phyloP scores from a whole-genome alignment of 2,888 invertebrate species.

The Peribatodes rhomboidaria region DNA sequence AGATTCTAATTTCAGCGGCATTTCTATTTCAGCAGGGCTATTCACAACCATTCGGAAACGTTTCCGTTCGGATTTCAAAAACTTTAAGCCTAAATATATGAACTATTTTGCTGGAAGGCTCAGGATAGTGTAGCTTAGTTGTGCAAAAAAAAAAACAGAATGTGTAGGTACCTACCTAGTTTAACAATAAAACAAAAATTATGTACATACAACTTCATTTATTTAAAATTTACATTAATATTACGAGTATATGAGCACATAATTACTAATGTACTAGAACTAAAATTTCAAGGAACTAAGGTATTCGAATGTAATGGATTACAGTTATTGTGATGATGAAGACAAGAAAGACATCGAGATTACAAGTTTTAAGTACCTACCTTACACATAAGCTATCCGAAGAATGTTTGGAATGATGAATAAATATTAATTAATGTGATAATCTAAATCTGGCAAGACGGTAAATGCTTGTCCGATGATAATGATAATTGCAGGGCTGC shows the following conservation, averaged over 20 bases:
- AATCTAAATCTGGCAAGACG: slow-evolving; percentile 41
- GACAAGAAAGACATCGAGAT: slow-evolving; percentile 23
- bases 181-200: slow-evolving; percentile 26
- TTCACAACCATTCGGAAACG: too few species aligned
- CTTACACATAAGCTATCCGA: slow-evolving; percentile 7
- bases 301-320: slow-evolving; percentile 28
- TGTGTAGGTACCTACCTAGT: too few species aligned
- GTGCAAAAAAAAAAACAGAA: too few species aligned
- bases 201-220: slow-evolving; percentile 52
- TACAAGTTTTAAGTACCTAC: slow-evolving; percentile 21
- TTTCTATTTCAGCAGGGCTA: too few species aligned
- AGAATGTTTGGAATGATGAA: slow-evolving; percentile 42
- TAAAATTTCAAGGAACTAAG: slow-evolving; percentile 50
- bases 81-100: too few species aligned
- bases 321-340: slow-evolving; percentile 24
- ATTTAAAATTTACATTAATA: slow-evolving; percentile 63
- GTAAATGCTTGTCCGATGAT: slow-evolving; percentile 46
- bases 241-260: slow-evolving; percentile 36
- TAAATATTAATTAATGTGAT: slow-evolving; percentile 39
- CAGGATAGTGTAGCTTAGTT: too few species aligned
- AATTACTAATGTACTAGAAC: slow-evolving; percentile 40
- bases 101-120: too few species aligned
- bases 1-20: too few species aligned
- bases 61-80: too few species aligned
- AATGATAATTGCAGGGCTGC: slow-evolving; percentile 11